Conservation (phyloP, 2,113 vertebrate genomes). For the Odontesthes bonariensis region DNA sequence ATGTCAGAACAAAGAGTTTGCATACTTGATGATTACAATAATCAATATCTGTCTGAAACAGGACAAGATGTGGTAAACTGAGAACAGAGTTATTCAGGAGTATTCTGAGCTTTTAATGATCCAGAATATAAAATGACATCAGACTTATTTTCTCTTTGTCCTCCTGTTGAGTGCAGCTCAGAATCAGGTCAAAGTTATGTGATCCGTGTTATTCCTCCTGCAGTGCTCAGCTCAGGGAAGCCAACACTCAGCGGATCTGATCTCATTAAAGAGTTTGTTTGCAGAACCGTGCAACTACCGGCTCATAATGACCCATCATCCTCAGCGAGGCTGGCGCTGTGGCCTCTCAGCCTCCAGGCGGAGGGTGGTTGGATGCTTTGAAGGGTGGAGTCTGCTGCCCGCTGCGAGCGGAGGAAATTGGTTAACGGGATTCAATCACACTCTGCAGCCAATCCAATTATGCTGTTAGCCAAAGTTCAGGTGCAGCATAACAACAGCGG, state of each 20-base stretch:
- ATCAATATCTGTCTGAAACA: too few species aligned
- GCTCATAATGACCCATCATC: conserved; percentile 53
- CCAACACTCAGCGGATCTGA: conserved; percentile 8
- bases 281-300: conserved; percentile 6
- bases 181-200: not conserved
- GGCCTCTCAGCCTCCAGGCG: too few species aligned
- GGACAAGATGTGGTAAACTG: too few species aligned
- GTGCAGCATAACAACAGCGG: conserved; percentile 30
- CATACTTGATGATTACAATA: too few species aligned
- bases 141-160: too few species aligned
- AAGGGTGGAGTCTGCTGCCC: conserved; percentile 50
- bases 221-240: not conserved
- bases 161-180: not conserved
- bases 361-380: conserved; percentile 14
- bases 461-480: conserved; percentile 60
- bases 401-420: conserved; percentile 65
- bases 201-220: not conserved
- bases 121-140: too few species aligned
- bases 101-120: too few species aligned
- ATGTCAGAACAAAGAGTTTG: too few species aligned
- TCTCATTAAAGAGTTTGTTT: conserved; percentile 53
- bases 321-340: conserved; percentile 36
- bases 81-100: too few species aligned
- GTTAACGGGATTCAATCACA: conserved; percentile 77
- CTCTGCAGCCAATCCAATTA: conserved; percentile 74